A percentile compares a stretch with the other conserved stretches of the same genome.
phyloP scores from a whole-genome alignment of 2,113 vertebrate species.

The Salvelinus sp. region DNA sequence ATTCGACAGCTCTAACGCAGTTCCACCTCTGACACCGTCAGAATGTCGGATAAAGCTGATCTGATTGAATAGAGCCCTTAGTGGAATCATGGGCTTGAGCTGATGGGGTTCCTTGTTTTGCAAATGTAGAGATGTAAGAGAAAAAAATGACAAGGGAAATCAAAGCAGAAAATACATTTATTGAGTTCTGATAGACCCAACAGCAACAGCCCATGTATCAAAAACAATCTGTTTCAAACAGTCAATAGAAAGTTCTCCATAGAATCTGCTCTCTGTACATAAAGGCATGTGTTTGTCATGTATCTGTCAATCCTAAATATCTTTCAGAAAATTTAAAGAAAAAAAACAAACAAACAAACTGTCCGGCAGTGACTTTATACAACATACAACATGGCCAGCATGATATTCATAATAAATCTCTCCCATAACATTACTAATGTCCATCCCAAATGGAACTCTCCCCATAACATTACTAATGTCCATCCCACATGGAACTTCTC shows the following conservation, averaged over 20 bases:
- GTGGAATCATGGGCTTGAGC: neutral
- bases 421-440: constrained; percentile 12
- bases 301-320: neutral
- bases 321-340: constrained; percentile 16
- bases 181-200: constrained; percentile 61
- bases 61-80: neutral
- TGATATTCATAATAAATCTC: constrained; percentile 47
- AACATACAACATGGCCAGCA: constrained; percentile 79
- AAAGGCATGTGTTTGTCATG: neutral
- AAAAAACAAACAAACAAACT: constrained; percentile 53
- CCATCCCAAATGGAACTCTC: constrained; percentile 62
- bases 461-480: constrained; percentile 2
- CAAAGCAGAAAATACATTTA: constrained; percentile 68
- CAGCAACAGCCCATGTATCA: constrained; percentile 10
- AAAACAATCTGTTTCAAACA: constrained; percentile 67
- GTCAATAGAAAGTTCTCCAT: constrained; percentile 25
- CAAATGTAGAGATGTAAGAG: neutral
- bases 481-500: constrained; percentile 60
- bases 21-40: no score
- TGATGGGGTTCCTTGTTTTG: constrained; percentile 5
- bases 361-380: constrained; percentile 75
- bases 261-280: constrained; percentile 20
- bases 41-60: no score
- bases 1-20: no score
- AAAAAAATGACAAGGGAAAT: constrained; percentile 16